Base-by-base conservation (phyloP, 2,797 vertebrate genomes). In the Hypotaenidia philippensis region DNA sequence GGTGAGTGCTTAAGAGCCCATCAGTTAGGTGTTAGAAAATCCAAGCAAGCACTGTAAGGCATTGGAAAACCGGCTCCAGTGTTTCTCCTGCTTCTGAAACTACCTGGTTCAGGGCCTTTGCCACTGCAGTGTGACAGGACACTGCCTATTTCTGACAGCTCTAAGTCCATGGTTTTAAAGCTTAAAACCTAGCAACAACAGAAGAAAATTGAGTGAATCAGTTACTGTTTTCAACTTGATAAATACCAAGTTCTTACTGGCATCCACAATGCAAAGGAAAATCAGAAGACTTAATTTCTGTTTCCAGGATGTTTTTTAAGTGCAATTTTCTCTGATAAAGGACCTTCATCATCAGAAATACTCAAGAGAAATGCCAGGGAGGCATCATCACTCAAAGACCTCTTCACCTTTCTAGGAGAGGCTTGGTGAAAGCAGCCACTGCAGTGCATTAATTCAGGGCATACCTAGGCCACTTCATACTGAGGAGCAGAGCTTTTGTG, bases 311-410 rank as follows among this genome's bases (percentile, higher is more conserved):
- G 5, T 40, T 70, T 68, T 66, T 32, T 50, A 49, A 80, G 32
- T 11, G 22, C 50, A 64, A 55, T 69, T 88, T 81, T 64, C 29
- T 53, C 72, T 60, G 18, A 50, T 52, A 61, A 74, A 22, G 21
- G 47, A 44, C 41, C 19, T 64, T 64, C 21, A 36, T 44, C 34
- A 60, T 63, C 15, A 69, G 49, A 87, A 94, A 70, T 23, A 63
- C 31, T 47, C 31, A 1, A 1, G 29, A 55, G 68, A 78, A 83
- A 57, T 29, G 5, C 8, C 36, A 63, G 0, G 0, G 6, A 5
- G 9, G 1, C 47, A 26, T 44, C 47, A 26, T 44, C 52, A 50
- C 25, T 84, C 34, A n/a, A 52, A 90, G 66, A 56, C 10, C 15
- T 61, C 47, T 55, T 69, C 44, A 79, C 21, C 20, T 26, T 79